A percentile compares a stretch with the other conserved stretches of the same genome.
phyloP scores from a whole-genome alignment of 1,140 invertebrate genomes.

The Drosophila nebulosa region DNA sequence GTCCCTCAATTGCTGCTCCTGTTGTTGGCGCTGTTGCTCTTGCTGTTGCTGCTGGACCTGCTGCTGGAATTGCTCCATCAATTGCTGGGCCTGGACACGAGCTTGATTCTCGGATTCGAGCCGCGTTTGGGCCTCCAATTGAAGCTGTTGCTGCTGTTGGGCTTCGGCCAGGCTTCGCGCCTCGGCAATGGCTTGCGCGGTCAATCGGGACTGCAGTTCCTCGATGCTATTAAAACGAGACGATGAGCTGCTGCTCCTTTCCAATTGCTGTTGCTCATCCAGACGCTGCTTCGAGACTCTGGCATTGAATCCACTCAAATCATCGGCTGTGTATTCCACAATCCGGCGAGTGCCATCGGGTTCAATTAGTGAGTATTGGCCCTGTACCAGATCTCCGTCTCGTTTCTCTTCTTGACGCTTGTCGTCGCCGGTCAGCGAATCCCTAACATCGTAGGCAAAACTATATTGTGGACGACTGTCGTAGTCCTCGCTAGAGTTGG shows the following conservation, averaged over 20 bases:
- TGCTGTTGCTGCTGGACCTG: conserved; percentile 71
- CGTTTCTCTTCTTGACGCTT: conserved; percentile 83
- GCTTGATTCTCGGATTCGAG: conserved; percentile 66
- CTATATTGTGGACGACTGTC: conserved; percentile 82
- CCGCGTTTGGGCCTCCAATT: conserved; percentile 58
- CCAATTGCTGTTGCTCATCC: conserved; percentile 42
- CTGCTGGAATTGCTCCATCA: conserved; percentile 79
- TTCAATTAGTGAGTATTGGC: conserved; percentile 83
- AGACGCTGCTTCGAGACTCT: conserved; percentile 83
- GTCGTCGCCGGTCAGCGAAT: conserved; percentile 82
- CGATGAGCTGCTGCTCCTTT: conserved; percentile 17
- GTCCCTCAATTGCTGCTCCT: conserved; percentile 67
- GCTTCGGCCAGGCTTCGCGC: conserved; percentile 63
- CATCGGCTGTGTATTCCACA: conserved; percentile 83
- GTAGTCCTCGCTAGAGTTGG: conserved; percentile 81
- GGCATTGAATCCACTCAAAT: conserved; percentile 83
- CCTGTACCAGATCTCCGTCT: conserved; percentile 83
- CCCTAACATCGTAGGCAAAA: conserved; percentile 82
- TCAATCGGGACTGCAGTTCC: conserved; percentile 64
- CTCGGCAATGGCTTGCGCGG: conserved; percentile 69
- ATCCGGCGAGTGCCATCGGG: conserved; percentile 83
- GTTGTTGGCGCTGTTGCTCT: conserved; percentile 61
- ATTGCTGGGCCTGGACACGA: conserved; percentile 66
- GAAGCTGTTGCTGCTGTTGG: conserved; percentile 53
- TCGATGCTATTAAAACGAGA: conserved; percentile 71